Percentiles rank a stretch among this genome's conserved stretches.
Conservation (phyloP, 2,797 vertebrate species). For the Lophotriccus pileatus region DNA sequence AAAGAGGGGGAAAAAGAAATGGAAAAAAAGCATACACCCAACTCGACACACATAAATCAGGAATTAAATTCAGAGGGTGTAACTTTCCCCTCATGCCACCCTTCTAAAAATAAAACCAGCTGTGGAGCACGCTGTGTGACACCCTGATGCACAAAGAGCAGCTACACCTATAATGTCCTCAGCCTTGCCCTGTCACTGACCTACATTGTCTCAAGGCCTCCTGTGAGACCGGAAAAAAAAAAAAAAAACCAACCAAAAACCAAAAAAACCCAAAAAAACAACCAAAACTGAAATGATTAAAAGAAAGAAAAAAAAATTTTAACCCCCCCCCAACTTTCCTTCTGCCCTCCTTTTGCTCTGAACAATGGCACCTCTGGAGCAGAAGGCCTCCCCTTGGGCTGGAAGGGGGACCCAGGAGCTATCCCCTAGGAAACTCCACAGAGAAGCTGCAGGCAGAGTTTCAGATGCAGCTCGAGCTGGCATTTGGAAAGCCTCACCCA, state of each 20-base stretch:
- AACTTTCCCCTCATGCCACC: background rate
- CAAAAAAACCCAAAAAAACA: too few relatives aligned
- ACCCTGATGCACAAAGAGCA: background rate
- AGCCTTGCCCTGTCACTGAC: background rate
- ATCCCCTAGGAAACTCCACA: background rate
- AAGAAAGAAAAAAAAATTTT: too few relatives aligned
- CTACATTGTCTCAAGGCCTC: background rate
- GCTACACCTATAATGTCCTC: background rate
- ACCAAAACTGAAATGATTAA: background rate
- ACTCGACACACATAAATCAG: constrained; percentile 55
- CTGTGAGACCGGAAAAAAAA: background rate
- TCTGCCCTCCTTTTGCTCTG: background rate
- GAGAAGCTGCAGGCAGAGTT: background rate
- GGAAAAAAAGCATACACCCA: background rate
- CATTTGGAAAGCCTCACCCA: background rate
- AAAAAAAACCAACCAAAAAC: background rate
- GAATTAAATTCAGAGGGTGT: constrained; percentile 55
- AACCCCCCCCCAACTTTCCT: background rate
- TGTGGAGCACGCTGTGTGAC: background rate
- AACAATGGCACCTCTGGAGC: accelerated
- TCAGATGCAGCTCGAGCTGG: background rate
- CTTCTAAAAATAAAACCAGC: background rate
- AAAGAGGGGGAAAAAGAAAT: background rate
- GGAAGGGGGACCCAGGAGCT: background rate
- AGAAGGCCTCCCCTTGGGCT: background rate